Evolutionary conservation across 64 coral and sea anemone species (phyloP), one percentile per base, ranked within the genome.

Genomic region (Stichodactyla helianthus): DNA sequence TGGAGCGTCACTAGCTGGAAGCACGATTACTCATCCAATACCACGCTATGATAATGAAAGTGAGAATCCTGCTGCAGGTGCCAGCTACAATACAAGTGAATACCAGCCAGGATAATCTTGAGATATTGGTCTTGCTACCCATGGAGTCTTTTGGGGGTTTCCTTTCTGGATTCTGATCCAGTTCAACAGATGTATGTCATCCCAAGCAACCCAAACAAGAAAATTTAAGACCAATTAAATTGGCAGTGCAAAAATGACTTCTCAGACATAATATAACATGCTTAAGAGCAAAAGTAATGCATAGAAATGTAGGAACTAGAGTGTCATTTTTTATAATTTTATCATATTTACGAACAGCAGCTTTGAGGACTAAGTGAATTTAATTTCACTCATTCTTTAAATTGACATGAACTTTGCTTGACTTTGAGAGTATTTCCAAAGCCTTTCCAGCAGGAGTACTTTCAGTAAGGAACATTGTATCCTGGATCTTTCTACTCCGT

Each of bases 21-120:
- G 52, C 51, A 68, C 88, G 55, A 88, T 97, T 31, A 93, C 20
- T 87, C 91, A 93, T 71, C 94, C 94, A 4, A 84, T 93, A 51
- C 89, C 94, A 35, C 86, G 89, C 6, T 97, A 97, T 54, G 94
- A 97, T 68, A 95, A 53, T 81, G 74, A 82, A 20, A 84, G 86
- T 81, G 74, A 82, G 18, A 84, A 91, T 9, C 8, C 68, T 74
- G 9, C 20, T 58, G 14, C 55, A 15, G 55, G 55, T 63, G 22
- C 62, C 7, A 22, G 6, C 62, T 22, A 6, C 68, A 65, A 20
- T 22, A 65, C 14, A 16, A 74, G 23, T 74, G 68, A 74, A 74
- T 23, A 74, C 6, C 23, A n/a, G 10, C 31, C 26, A 31, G 68
- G 26, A 31, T 6, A 27, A 6, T 74, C 23, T 28, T 31, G 11